phyloP scores from a whole-genome alignment of 2,113 vertebrate species.

The Saccopteryx bilineata region DNA sequence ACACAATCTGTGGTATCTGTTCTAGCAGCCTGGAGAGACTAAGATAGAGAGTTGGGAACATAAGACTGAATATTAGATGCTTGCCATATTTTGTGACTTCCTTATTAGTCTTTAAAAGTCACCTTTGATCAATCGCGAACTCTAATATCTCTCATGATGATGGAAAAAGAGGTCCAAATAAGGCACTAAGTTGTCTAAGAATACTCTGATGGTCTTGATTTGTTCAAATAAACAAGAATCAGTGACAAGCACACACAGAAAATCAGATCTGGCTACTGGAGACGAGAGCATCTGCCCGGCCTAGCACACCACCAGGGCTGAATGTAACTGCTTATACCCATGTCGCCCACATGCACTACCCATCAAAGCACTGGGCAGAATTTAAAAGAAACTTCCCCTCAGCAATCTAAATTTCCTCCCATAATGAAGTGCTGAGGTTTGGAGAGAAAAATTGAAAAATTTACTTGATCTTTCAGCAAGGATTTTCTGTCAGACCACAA shows the following conservation, averaged over 20 bases:
- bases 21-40: not conserved
- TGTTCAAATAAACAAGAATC: not conserved
- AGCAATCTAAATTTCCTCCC: not conserved
- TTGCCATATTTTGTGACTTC: not conserved
- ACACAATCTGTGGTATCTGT: too few relatives aligned
- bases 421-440: not conserved
- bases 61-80: not conserved
- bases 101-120: slow-evolving; percentile 24
- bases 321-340: not conserved
- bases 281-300: not conserved
- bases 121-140: not conserved
- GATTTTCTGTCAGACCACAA: slow-evolving; percentile 12
- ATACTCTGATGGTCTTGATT: not conserved
- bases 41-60: not conserved
- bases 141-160: not conserved
- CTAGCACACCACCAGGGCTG: not conserved
- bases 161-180: not conserved
- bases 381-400: not conserved
- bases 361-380: not conserved
- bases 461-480: not conserved
- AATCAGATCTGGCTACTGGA: not conserved
- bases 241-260: not conserved
- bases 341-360: not conserved
- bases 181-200: not conserved
- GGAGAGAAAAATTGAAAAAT: not conserved